A percentile compares a stretch with the other conserved stretches of the same genome.
These are phyloP conservation scores for Synergus itoensis DNA, from an alignment of 2,888 invertebrate species.

Conservation along the genomic window DNA sequence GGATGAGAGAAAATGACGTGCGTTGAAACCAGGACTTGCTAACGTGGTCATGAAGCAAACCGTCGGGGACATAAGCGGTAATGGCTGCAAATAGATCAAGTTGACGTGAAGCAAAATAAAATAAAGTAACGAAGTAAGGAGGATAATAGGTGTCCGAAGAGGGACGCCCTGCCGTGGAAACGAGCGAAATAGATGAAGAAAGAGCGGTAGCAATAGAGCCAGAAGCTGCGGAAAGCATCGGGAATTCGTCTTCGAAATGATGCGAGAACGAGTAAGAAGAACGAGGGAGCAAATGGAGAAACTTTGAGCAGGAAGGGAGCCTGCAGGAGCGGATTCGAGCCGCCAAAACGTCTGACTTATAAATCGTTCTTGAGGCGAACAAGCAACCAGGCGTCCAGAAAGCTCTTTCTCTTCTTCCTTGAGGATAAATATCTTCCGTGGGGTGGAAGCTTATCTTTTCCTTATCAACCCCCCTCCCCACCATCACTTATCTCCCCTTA, in stretches of 20 bases:
- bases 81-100: slow-evolving; percentile 60
- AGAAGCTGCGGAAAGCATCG: slow-evolving; percentile 57
- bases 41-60: slow-evolving; percentile 56
- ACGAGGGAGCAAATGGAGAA: slow-evolving; percentile 46
- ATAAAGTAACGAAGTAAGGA: slow-evolving; percentile 59
- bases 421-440: slow-evolving; percentile 48
- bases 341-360: slow-evolving; percentile 67
- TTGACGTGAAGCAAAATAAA: slow-evolving; percentile 56
- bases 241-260: slow-evolving; percentile 72
- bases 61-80: slow-evolving; percentile 59
- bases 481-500: neutral
- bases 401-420: slow-evolving; percentile 47
- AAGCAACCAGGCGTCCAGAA: slow-evolving; percentile 51
- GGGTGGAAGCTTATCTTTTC: slow-evolving; percentile 36
- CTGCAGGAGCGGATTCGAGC: slow-evolving; percentile 55
- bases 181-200: slow-evolving; percentile 44
- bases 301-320: slow-evolving; percentile 34
- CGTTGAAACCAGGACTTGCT: slow-evolving; percentile 5
- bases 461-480: neutral
- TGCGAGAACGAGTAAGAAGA: slow-evolving; percentile 58
- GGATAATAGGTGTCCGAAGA: slow-evolving; percentile 55
- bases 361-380: slow-evolving; percentile 63
- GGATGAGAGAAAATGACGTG: slow-evolving; percentile 17
- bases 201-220: slow-evolving; percentile 47
- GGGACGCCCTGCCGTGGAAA: slow-evolving; percentile 40